Conservation (phyloP, 2,888 invertebrate species). For the Zonitis immaculata region DNA sequence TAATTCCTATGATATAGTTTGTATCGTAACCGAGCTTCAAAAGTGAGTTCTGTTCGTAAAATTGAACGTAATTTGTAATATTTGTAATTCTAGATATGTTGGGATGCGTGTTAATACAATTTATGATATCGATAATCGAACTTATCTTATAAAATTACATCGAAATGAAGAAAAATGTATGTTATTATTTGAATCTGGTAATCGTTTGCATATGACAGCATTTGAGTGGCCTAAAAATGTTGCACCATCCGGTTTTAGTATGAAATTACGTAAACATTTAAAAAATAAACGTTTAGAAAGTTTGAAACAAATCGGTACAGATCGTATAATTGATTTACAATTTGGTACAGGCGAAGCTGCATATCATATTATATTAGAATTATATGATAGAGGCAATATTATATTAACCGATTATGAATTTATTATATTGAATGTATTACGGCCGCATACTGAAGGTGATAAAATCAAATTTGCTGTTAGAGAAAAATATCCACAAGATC, state of each 20-base stretch:
- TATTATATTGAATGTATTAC: conserved; percentile 85
- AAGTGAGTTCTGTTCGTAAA: conserved; percentile 63
- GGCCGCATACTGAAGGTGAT: conserved; percentile 89
- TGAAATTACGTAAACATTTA: conserved; percentile 97
- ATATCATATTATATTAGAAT: conserved; percentile 90
- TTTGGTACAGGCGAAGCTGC: conserved; percentile 93
- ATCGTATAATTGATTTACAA: conserved; percentile 90
- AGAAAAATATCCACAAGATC: conserved; percentile 82
- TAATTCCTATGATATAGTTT: conserved; percentile 88
- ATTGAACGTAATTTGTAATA: too few species aligned
- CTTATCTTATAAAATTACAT: conserved; percentile 85
- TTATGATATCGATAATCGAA: conserved; percentile 95
- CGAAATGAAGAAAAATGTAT: conserved; percentile 83
- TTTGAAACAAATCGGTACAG: conserved; percentile 81
- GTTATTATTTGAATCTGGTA: conserved; percentile 90
- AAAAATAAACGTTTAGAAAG: conserved; percentile 90
- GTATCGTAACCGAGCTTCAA: conserved; percentile 81
- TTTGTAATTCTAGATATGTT: conserved; percentile 63
- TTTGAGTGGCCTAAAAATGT: conserved; percentile 99
- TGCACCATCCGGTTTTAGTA: conserved; percentile 92
- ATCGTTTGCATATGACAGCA: conserved; percentile 85
- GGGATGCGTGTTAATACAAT: conserved; percentile 95
- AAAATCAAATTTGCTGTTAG: conserved; percentile 86
- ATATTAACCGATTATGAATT: conserved; percentile 87
- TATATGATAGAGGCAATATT: conserved; percentile 95